Percentiles rank a stretch among this genome's conserved stretches.
phyloP scores from a whole-genome alignment of 2,797 vertebrate genomes.

The Xyrichtys novacula region DNA sequence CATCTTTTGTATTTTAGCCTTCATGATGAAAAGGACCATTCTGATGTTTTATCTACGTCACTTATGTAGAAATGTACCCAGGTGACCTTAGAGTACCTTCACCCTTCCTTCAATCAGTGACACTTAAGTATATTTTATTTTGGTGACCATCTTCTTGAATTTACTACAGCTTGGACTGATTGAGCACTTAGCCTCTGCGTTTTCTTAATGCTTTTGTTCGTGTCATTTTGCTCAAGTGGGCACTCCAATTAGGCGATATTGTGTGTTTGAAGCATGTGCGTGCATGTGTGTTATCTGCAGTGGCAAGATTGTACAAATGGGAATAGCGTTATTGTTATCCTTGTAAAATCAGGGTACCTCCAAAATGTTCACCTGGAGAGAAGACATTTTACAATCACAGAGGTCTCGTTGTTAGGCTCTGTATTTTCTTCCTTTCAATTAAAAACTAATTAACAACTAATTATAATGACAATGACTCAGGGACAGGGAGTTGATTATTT shows the following conservation, averaged over 20 bases:
- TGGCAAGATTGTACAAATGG: slow-evolving; percentile 18
- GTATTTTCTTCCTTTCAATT: slow-evolving; percentile 59
- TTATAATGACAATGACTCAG: slow-evolving; percentile 47
- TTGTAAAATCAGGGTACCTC: slow-evolving; percentile 29
- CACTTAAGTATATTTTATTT: neutral
- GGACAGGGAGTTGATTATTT: slow-evolving; percentile 41
- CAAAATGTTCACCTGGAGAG: slow-evolving; percentile 39
- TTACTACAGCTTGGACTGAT: slow-evolving; percentile 24
- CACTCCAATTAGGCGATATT: slow-evolving; percentile 21
- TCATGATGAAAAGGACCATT: too few relatives aligned
- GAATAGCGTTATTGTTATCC: slow-evolving; percentile 20
- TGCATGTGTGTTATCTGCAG: neutral
- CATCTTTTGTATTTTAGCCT: too few relatives aligned
- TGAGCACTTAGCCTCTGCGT: slow-evolving; percentile 9
- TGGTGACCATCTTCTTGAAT: neutral
- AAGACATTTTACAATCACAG: slow-evolving; percentile 3
- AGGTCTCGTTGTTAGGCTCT: slow-evolving; percentile 26
- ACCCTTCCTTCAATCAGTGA: neutral
- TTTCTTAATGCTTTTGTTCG: slow-evolving; percentile 11
- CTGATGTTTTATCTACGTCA: too few relatives aligned
- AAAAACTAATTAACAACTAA: slow-evolving; percentile 62
- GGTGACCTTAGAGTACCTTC: neutral
- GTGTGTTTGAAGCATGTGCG: neutral
- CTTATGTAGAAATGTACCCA: neutral
- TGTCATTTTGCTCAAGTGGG: slow-evolving; percentile 29